Conservation (phyloP, 1,140 invertebrate genomes). For the Cyrtorhinus lividipennis region DNA sequence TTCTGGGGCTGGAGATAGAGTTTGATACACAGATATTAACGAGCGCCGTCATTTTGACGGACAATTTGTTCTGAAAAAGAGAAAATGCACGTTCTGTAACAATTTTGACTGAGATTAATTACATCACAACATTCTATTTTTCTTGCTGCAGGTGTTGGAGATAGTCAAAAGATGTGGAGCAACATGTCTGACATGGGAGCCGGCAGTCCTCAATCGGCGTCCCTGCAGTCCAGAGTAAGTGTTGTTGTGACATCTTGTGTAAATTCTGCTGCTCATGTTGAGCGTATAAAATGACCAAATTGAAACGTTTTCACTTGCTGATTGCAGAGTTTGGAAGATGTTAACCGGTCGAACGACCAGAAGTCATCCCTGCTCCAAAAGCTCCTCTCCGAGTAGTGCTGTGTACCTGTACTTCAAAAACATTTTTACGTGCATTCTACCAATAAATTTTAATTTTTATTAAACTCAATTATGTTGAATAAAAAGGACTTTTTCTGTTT, state of each 20-base stretch:
- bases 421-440: slow-evolving; percentile 8
- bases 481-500: not conserved
- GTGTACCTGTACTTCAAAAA: slow-evolving; percentile 23
- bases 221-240: slow-evolving; percentile 22
- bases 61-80: too few species aligned
- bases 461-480: not conserved
- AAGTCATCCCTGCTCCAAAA: slow-evolving; percentile 61
- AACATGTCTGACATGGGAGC: slow-evolving; percentile 33
- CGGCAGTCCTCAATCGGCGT: slow-evolving; percentile 32
- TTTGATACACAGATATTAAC: too few species aligned
- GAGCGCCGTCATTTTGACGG: too few species aligned
- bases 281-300: not conserved
- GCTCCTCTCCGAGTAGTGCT: slow-evolving; percentile 56
- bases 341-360: slow-evolving; percentile 44
- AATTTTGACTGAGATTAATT: too few species aligned
- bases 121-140: too few species aligned
- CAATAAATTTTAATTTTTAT: slow-evolving; percentile 2
- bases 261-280: not conserved
- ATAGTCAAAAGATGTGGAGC: slow-evolving; percentile 36
- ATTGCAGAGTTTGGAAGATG: slow-evolving; percentile 57
- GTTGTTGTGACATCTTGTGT: too few species aligned
- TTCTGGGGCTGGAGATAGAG: too few species aligned
- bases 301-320: not conserved
- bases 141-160: slow-evolving; percentile 32
- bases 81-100: too few species aligned